A percentile compares a stretch with the other conserved stretches of the same genome.
These are phyloP conservation scores for Cabera pusaria DNA, from an alignment of 2,888 invertebrate species.

Conservation along the genomic window DNA sequence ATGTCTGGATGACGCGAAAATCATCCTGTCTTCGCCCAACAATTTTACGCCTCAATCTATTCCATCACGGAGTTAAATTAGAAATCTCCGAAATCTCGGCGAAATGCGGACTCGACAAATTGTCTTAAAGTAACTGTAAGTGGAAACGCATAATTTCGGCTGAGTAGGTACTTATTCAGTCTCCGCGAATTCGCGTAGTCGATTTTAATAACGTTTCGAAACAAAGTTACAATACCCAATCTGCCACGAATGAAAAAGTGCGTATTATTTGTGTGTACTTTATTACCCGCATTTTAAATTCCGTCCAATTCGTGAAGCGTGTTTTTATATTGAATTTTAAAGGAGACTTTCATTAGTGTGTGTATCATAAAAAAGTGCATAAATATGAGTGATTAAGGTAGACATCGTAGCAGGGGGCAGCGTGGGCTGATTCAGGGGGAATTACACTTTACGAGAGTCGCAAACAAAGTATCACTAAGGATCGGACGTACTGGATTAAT, in stretches of 20 bases:
- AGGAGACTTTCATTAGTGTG: conserved; percentile 63
- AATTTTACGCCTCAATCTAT: conserved; percentile 75
- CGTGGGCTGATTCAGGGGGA: conserved; percentile 51
- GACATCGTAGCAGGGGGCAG: conserved; percentile 61
- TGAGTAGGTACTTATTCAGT: conserved; percentile 15
- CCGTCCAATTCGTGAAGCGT: conserved; percentile 22
- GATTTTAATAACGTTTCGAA: conserved; percentile 13
- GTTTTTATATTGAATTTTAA: conserved; percentile 38
- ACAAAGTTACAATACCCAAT: conserved; percentile 13
- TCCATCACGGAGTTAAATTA: conserved; percentile 65
- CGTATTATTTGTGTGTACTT: conserved; percentile 27
- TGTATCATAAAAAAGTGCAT: conserved; percentile 64
- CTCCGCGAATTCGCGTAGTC: conserved; percentile 11
- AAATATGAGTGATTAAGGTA: conserved; percentile 75
- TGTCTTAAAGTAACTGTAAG: conserved; percentile 26
- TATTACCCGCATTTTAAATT: conserved; percentile 36
- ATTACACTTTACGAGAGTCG: conserved; percentile 62
- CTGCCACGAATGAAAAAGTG: conserved; percentile 15
- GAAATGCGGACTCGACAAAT: conserved; percentile 40
- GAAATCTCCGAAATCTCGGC: conserved; percentile 50
- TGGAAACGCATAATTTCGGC: conserved; percentile 22
- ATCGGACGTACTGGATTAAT: conserved; percentile 48
- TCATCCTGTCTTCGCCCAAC: conserved; percentile 69
- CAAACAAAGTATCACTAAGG: conserved; percentile 61
- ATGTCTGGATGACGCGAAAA: conserved; percentile 80